Evolutionary conservation across 2,888 invertebrate genomes (phyloP).

Genomic region (Notocelia uddmanniana): DNA sequence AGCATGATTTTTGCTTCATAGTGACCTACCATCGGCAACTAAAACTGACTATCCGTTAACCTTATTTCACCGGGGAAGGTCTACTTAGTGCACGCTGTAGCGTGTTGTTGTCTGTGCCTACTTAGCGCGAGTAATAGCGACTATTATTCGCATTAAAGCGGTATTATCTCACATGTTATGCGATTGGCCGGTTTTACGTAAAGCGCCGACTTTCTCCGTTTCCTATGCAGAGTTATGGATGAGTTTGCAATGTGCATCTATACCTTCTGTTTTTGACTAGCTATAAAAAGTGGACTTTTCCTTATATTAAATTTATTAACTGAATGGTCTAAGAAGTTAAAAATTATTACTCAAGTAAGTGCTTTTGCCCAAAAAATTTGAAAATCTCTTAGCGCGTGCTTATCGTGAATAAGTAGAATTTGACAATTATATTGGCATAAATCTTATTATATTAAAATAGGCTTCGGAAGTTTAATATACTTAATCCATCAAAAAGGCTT

Average conservation of each 20-base stretch:
- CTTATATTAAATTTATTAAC: background rate
- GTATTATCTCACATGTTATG: conserved; percentile 62
- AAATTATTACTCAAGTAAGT: too few species aligned
- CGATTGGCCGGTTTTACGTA: conserved; percentile 61
- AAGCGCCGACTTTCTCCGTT: conserved; percentile 67
- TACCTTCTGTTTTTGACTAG: background rate
- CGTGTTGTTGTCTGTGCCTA: too few species aligned
- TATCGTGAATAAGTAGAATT: background rate
- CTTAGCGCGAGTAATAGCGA: conserved; percentile 3
- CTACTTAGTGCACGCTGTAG: too few species aligned
- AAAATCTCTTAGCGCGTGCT: background rate
- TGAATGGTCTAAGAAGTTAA: background rate
- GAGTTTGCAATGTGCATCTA: conserved; percentile 30
- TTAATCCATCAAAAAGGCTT: background rate
- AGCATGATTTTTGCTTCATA: too few species aligned
- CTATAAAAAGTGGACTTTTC: background rate
- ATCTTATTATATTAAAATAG: too few species aligned
- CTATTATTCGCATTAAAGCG: conserved; percentile 41
- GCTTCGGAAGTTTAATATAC: too few species aligned
- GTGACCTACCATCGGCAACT: too few species aligned
- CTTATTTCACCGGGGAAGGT: background rate
- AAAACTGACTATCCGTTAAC: background rate
- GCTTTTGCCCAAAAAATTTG: background rate
- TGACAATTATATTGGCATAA: background rate
- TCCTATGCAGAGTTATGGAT: conserved; percentile 55